These are phyloP conservation scores for Knipowitschia caucasica DNA, from an alignment of 2,797 vertebrate species.

Conservation along the genomic window DNA sequence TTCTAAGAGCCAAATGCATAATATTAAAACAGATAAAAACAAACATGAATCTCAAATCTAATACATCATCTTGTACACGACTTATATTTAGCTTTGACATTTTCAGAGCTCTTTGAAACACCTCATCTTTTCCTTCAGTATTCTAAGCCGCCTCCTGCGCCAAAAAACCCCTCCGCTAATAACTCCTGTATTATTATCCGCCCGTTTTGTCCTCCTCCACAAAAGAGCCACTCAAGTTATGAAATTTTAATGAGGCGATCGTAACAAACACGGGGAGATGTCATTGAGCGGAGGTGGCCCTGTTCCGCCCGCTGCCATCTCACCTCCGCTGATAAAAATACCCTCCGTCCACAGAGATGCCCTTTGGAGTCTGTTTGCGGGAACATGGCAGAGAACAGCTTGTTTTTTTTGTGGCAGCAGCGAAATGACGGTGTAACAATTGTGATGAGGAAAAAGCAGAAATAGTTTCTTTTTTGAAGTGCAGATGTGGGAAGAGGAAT, in stretches of 20 bases:
- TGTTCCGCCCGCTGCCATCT: constrained; percentile 38
- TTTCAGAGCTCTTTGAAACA: no score
- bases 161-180: neutral
- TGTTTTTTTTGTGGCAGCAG: constrained; percentile 23
- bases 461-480: no score
- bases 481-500: no score
- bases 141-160: no score
- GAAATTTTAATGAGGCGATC: constrained; percentile 66
- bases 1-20: no score
- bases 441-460: no score
- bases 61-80: no score
- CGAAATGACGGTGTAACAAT: constrained; percentile 12
- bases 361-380: constrained; percentile 14
- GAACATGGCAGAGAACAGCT: constrained; percentile 18
- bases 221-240: constrained; percentile 48
- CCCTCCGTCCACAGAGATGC: constrained; percentile 18
- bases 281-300: constrained; percentile 49
- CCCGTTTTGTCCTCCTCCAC: constrained; percentile 29
- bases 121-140: no score
- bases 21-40: no score
- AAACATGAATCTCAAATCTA: no score
- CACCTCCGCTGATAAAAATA: constrained; percentile 36
- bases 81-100: no score
- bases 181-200: constrained; percentile 3
- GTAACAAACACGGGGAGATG: constrained; percentile 63